Evolutionary conservation across 1,140 invertebrate genomes (phyloP).

Genomic region (Copidosoma floridanum): DNA sequence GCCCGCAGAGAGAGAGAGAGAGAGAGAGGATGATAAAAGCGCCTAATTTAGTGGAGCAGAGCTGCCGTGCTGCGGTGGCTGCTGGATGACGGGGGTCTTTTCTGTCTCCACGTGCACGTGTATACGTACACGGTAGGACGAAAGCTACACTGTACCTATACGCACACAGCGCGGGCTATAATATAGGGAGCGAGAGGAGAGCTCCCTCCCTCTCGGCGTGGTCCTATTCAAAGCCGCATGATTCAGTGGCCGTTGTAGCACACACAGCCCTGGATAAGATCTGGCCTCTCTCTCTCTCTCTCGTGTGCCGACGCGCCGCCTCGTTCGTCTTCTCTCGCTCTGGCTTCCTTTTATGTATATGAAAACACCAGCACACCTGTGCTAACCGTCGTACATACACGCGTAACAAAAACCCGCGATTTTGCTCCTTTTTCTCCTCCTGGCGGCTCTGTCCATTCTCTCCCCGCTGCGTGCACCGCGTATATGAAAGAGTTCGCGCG

Average conservation of each 20-base stretch:
- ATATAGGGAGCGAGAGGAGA: constrained; percentile 47
- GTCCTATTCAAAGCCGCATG: constrained; percentile 56
- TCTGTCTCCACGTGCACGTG: background rate
- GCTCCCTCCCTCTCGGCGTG: background rate
- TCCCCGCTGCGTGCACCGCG: background rate
- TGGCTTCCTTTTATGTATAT: too few species aligned
- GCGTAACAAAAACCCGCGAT: constrained; percentile 33
- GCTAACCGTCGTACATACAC: too few species aligned
- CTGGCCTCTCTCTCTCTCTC: constrained; percentile 27
- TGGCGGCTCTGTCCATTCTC: too few species aligned
- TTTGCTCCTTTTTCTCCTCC: constrained; percentile 5
- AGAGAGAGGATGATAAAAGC: constrained; percentile 37
- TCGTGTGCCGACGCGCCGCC: constrained; percentile 36
- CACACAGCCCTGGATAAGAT: constrained; percentile 48
- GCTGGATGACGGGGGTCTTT: too few species aligned
- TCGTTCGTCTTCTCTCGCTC: constrained; percentile 49
- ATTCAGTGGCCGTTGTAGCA: constrained; percentile 52
- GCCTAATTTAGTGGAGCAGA: constrained; percentile 42
- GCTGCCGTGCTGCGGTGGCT: constrained; percentile 18
- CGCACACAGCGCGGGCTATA: constrained; percentile 31
- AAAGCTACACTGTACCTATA: constrained; percentile 3
- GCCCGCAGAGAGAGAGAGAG: too few species aligned
- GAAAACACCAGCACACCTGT: too few species aligned
- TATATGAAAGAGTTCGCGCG: background rate
- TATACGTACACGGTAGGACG: background rate